These are phyloP conservation scores for Channa argus DNA, from an alignment of 2,113 vertebrate genomes.

Conservation along the genomic window DNA sequence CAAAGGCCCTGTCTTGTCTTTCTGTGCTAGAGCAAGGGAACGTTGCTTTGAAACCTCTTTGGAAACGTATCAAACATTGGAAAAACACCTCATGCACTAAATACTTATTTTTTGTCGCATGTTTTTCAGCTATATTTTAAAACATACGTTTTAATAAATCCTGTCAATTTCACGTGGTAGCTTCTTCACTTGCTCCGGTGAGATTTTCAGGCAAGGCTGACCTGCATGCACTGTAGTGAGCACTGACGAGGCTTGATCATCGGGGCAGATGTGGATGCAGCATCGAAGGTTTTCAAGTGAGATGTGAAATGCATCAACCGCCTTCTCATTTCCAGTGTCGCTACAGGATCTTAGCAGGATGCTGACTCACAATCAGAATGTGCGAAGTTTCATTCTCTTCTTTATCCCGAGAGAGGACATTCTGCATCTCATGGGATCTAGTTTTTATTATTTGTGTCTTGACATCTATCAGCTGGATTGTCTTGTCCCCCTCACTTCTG, in stretches of 20 bases:
- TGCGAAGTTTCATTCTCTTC: neutral
- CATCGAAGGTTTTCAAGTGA: slow-evolving; percentile 22
- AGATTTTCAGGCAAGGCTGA: neutral
- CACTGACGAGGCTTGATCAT: slow-evolving; percentile 10
- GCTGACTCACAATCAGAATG: slow-evolving; percentile 18
- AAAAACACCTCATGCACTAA: slow-evolving; percentile 18
- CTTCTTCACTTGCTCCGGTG: slow-evolving; percentile 10
- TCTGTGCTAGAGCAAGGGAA: slow-evolving; percentile 17
- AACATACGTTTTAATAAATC: neutral
- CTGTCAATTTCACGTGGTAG: neutral
- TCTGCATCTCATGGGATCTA: neutral
- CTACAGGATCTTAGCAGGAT: slow-evolving; percentile 36
- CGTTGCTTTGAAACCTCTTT: slow-evolving; percentile 42
- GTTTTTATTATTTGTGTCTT: neutral
- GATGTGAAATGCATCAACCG: slow-evolving; percentile 34
- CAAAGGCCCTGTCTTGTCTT: slow-evolving; percentile 62
- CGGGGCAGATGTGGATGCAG: slow-evolving; percentile 17
- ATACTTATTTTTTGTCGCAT: slow-evolving; percentile 26
- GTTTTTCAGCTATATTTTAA: neutral
- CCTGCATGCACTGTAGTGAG: slow-evolving; percentile 7
- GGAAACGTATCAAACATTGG: slow-evolving; percentile 43
- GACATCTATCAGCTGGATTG: neutral
- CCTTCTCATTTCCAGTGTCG: slow-evolving; percentile 27
- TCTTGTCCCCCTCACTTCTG: neutral
- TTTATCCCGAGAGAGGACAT: slow-evolving; percentile 10